phyloP scores from a whole-genome alignment of 2,888 invertebrate genomes.

The Biston betularia region DNA sequence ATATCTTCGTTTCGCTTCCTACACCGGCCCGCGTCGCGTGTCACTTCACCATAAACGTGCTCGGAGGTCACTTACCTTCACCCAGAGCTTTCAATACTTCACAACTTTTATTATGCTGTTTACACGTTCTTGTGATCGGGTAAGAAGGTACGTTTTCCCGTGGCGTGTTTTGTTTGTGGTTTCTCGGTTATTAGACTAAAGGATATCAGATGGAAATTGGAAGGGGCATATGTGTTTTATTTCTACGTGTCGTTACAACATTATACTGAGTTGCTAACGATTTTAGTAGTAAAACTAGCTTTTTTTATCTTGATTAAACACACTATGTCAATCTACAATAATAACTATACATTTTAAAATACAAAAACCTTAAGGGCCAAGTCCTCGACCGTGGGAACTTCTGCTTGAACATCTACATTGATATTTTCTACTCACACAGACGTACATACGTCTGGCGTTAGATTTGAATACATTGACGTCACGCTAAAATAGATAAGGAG shows the following conservation, averaged over 20 bases:
- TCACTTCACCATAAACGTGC: slow-evolving; percentile 48
- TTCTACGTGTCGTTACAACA: background rate
- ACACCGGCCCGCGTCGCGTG: slow-evolving; percentile 39
- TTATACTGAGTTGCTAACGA: background rate
- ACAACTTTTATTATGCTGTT: background rate
- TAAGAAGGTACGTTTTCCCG: background rate
- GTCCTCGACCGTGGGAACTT: no score
- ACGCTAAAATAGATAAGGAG: no score
- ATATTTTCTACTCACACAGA: no score
- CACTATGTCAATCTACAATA: no score
- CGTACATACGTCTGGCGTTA: no score
- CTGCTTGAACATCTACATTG: no score
- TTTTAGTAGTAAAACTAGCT: no score
- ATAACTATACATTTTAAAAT: no score
- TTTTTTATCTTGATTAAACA: no score
- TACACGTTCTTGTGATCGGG: background rate
- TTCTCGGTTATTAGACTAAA: background rate
- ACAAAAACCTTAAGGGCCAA: no score
- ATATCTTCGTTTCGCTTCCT: slow-evolving; percentile 24
- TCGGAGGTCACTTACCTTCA: slow-evolving; percentile 50
- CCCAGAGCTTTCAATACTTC: slow-evolving; percentile 19
- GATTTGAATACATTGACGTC: no score
- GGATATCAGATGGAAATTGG: slow-evolving; percentile 1
- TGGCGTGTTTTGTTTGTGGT: background rate
- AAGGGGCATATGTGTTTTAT: background rate